Evolutionary conservation across 2,888 invertebrate genomes (phyloP), one percentile per base, ranked within the genome.

Genomic region (Leucophenga maculata): DNA sequence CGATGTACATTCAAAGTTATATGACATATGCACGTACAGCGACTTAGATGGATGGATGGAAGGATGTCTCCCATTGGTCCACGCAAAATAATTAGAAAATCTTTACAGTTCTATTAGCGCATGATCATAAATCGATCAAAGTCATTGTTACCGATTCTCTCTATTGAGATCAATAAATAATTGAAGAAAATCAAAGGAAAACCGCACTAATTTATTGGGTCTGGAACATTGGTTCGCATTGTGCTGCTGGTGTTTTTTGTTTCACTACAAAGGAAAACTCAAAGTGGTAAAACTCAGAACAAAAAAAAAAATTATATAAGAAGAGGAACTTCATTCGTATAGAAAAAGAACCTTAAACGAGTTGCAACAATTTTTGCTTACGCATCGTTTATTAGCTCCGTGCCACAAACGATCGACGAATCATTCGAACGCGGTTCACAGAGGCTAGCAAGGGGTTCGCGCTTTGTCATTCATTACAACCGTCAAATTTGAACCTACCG

Each of bases 401-500:
- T 32, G 60, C 8, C 26, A 9, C 26, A 6, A 39, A 18, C 46
- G 39, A 22, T 22, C 26, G 20, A 31, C 8, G 9, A n/a, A 26
- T 44, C 57, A 31, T 18, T 44, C 13, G 57, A 22, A 44, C 14
- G 22, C n/a, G n/a, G n/a, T n/a, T n/a, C n/a, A n/a, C n/a, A n/a
- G 14, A 57, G 9, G 9, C 46, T 39, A 16, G 14, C n/a, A 14
- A 18, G 14, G 54, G 64, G 22, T 48, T 22, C 26, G 48, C 59
- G 32, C 50, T 68, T 46, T 66, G 52, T 44, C 66, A 54, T 65
- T 65, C 66, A 59, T 69, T 68, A 69, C 69, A 72, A 69, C 60
- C 67, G 60, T 68, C 67, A 68, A 68, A 60, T 60, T 52, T 50
- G 60, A 78, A 79, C 86, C 86, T 86, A 86, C 86, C 86, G 86